Base-by-base conservation (phyloP, 2,113 vertebrate species). In the Sarotherodon lohbergeri region DNA sequence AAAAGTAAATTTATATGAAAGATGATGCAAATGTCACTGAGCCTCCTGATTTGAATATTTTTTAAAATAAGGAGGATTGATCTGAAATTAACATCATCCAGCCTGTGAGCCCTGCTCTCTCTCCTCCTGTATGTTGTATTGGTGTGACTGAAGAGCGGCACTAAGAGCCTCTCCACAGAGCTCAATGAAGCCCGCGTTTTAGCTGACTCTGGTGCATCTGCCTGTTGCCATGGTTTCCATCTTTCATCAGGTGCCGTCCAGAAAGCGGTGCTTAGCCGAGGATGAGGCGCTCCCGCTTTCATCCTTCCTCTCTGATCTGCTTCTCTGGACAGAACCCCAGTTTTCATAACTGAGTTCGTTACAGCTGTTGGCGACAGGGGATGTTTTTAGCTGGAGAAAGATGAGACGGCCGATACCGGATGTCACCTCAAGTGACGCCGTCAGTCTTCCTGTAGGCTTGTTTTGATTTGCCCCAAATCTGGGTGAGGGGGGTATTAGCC, bases 161-260 rank as follows among this genome's bases (percentile, higher is more conserved):
- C 82, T 84, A 5, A 92, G 89, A 90, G 90, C 86, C 89, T 92
- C 92, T 92, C 81, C 54, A 89, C n/a, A 59, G 41, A 83, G 84
- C 88, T 93, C 91, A 93, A 89, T 82, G 59, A 48, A 91, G 85
- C 81, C 86, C 9, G 85, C 79, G 22, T 92, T 91, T 93, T 91
- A 84, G 90, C 93, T 85, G 93, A 93, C 91, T 94, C 94, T 94
- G 95, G 94, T 94, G 94, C 95, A 92, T 89, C 91, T 56, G 94
- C 90, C 90, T 94, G 96, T 96, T 96, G 89, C 96, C 95, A 97
- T 96, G 95, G 96, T 96, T 97, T 93, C 95, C 88, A 86, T 93
- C 94, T 95, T 95, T 94, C 92, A 94, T 94, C 94, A 94, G 95
- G 92, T 95, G 93, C 89, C 54, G 57, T 89, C 85, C 83, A 90